Conservation (phyloP, 2,888 invertebrate species). For the Idaea aversata region DNA sequence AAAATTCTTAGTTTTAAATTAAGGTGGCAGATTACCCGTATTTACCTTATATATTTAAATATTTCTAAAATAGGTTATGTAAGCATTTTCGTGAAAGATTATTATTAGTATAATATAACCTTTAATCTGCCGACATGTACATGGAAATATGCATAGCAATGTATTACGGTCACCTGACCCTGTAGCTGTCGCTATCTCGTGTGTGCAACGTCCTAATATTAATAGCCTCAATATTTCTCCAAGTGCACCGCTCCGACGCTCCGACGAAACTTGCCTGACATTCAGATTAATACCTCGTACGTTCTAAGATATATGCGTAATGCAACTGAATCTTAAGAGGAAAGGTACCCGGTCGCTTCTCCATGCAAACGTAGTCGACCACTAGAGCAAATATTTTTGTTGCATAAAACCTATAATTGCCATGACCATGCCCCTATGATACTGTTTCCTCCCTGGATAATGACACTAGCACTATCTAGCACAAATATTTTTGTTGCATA, state of each 20-base stretch:
- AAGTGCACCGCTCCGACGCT: constrained; percentile 54
- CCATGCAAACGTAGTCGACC: too few species aligned
- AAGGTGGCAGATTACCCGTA: too few species aligned
- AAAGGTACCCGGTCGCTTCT: too few species aligned
- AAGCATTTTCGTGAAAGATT: background rate
- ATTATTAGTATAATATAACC: constrained; percentile 15
- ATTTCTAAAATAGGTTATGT: background rate
- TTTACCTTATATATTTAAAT: background rate
- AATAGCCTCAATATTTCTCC: constrained; percentile 71
- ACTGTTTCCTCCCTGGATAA: too few species aligned
- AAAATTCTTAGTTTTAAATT: too few species aligned
- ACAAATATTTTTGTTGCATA: too few species aligned
- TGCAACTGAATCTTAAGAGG: constrained; percentile 12
- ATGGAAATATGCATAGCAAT: constrained; percentile 39
- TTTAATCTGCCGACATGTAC: constrained; percentile 28
- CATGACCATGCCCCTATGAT: too few species aligned
- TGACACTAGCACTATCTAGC: too few species aligned
- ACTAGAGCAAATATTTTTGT: too few species aligned
- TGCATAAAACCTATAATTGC: too few species aligned
- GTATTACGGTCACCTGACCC: constrained; percentile 61
- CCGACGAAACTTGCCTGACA: constrained; percentile 64
- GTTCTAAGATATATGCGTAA: constrained; percentile 38
- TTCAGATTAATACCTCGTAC: constrained; percentile 55
- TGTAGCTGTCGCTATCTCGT: constrained; percentile 57
- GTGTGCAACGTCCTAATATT: constrained; percentile 70